These are phyloP conservation scores for Tigriopus californicus DNA, from an alignment of 2,888 invertebrate genomes.

Conservation along the genomic window DNA sequence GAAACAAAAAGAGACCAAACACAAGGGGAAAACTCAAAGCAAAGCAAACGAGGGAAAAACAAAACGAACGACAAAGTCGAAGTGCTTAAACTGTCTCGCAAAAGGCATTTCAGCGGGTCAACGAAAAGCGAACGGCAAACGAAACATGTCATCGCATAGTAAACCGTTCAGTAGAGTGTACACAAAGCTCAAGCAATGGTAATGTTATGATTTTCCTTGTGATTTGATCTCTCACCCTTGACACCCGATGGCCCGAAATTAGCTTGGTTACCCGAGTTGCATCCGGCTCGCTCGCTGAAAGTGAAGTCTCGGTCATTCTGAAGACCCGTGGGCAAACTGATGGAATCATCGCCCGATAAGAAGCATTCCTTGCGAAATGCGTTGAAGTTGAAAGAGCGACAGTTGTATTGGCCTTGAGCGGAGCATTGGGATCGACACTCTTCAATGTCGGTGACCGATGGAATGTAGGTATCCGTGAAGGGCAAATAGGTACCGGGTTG, in stretches of 20 bases:
- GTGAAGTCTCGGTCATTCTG: conserved; percentile 38
- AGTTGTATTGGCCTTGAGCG: conserved; percentile 28
- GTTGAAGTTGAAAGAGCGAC: conserved; percentile 21
- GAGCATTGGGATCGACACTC: conserved; percentile 30
- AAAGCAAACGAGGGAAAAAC: not conserved
- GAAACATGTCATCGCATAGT: not conserved
- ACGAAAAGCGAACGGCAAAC: not conserved
- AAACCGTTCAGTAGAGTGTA: not conserved
- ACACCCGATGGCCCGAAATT: not conserved
- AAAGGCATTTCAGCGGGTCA: not conserved
- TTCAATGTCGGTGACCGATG: conserved; percentile 25
- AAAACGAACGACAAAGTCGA: not conserved
- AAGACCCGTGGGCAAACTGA: conserved; percentile 41
- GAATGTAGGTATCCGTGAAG: conserved; percentile 27
- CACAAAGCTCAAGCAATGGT: not conserved
- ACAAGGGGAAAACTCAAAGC: not conserved
- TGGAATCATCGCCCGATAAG: conserved; percentile 41
- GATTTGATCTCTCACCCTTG: conserved; percentile 3
- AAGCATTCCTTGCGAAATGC: conserved; percentile 6
- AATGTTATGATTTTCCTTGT: not conserved
- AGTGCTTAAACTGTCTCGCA: not conserved
- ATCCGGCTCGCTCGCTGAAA: conserved; percentile 61
- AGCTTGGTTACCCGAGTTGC: conserved; percentile 50
- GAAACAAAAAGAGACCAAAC: not conserved
- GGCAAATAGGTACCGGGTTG: conserved; percentile 28